A percentile compares a stretch with the other conserved stretches of the same genome.
These are phyloP conservation scores for Dysidea cf. avara DNA, from an alignment of 37 sponge, comb jelly and placozoan species.

Conservation along the genomic window DNA sequence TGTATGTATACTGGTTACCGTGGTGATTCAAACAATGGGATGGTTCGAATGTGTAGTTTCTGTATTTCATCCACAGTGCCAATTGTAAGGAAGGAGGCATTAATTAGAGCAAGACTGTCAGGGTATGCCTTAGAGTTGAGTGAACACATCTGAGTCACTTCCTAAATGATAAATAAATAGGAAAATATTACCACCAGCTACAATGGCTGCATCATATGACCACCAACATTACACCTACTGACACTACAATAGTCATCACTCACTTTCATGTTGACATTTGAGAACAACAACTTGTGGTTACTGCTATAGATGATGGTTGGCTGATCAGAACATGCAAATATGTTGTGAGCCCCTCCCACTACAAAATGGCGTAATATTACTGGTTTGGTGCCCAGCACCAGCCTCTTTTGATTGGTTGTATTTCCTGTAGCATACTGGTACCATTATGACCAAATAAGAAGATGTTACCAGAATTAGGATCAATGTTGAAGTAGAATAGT, in stretches of 20 bases:
- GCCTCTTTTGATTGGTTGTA: constrained; percentile 44
- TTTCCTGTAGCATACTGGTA: constrained; percentile 24
- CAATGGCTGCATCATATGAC: not conserved
- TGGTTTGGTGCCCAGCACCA: constrained; percentile 87
- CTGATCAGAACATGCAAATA: constrained; percentile 94
- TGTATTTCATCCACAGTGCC: constrained; percentile 94
- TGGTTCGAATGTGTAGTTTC: constrained; percentile 89
- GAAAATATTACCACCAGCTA: not conserved
- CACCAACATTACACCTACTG: not conserved
- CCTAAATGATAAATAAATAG: constrained; percentile 27
- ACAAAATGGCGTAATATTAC: constrained; percentile 68
- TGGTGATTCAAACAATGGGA: constrained; percentile 85
- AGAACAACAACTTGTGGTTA: constrained; percentile 87
- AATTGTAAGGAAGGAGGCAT: constrained; percentile 65
- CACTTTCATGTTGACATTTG: constrained; percentile 91
- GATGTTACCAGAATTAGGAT: constrained; percentile 55
- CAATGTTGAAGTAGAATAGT: constrained; percentile 77
- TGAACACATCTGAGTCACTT: constrained; percentile 82
- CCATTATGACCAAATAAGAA: not conserved
- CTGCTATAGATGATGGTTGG: constrained; percentile 93
- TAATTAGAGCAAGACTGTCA: constrained; percentile 83
- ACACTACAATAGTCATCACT: not conserved
- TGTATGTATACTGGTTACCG: constrained; percentile 26
- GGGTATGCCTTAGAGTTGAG: constrained; percentile 82
- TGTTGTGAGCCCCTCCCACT: constrained; percentile 51